Base-by-base conservation (phyloP, 1,140 invertebrate species). In the Laupala kohalensis region DNA sequence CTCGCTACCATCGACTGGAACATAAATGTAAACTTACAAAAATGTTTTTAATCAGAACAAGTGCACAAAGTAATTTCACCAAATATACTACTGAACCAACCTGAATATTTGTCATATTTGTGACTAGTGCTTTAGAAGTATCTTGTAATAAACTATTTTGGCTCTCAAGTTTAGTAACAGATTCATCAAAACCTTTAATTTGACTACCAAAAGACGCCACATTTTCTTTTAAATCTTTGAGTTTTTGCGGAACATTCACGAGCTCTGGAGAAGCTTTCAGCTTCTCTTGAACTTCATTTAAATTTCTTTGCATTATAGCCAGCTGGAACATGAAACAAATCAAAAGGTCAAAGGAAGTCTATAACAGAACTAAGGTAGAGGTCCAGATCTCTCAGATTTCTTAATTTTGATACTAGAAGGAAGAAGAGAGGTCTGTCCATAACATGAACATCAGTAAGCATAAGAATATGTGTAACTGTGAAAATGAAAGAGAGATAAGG, bases 171-270 rank as follows among this genome's bases (percentile, higher is more conserved):
- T 73, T 77, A 0, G 78, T 74, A 4, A 82, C 79, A 0, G 79
- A 81, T 0, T 77, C 74, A 29, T 76, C 75, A 24, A 85, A 75
- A 73, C 84, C 83, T 30, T 77, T 74, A 72, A 86, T 81, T 74
- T 83, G 83, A 71, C 86, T 86, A 3, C 87, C 87, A 71, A 88
- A 83, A 53, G 83, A 80, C 4, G 82, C 85, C 5, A 88, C 85
- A 71, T 81, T 86, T n/a, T 78, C 79, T 64, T 83, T 81, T 28
- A 88, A 74, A 6, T 81, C 82, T 4, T 82, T 79, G 25, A 88
- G 75, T 67, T 84, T 79, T 67, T 80, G 78, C 28, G 86, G 86
- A 67, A 85, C 83, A 74, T 83, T 85, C 1, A 83, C 83, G 37
- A 88, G 77, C 75, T 85, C 83, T 1, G 86, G 86, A 5, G 84